Percentiles rank a stretch among this genome's conserved stretches.
These are phyloP conservation scores for Drosophila pandora DNA, from an alignment of 1,140 invertebrate species.

Conservation along the genomic window DNA sequence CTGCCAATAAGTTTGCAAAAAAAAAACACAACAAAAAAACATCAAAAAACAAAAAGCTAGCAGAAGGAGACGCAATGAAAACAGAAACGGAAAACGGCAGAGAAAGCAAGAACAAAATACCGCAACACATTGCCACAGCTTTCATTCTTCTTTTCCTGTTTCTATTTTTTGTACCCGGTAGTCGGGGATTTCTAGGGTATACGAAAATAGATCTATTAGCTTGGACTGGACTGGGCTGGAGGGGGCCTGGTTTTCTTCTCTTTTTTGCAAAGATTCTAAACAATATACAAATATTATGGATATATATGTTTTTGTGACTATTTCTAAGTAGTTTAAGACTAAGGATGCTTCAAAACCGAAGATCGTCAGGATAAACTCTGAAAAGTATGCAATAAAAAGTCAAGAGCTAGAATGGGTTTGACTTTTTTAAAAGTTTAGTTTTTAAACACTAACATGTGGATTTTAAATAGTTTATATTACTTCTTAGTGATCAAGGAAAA, in stretches of 20 bases:
- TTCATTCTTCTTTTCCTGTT: constrained; percentile 45
- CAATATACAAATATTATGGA: too few species aligned
- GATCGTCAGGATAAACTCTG: background rate
- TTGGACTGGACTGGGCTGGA: background rate
- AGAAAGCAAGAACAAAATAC: constrained; percentile 69
- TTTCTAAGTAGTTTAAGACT: background rate
- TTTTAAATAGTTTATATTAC: too few species aligned
- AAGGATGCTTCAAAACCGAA: too few species aligned
- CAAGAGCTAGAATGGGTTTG: too few species aligned
- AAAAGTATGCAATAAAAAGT: constrained; percentile 23
- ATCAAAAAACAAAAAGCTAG: constrained; percentile 34
- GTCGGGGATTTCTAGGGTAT: constrained; percentile 1
- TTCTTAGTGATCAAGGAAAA: too few species aligned
- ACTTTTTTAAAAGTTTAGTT: too few species aligned
- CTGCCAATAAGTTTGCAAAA: constrained; percentile 78
- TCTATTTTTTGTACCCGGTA: constrained; percentile 9
- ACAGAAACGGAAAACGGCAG: constrained; percentile 47
- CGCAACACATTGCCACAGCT: constrained; percentile 75
- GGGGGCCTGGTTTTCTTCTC: too few species aligned
- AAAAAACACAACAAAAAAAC: constrained; percentile 29
- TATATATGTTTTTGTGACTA: too few species aligned
- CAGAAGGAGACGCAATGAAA: constrained; percentile 44
- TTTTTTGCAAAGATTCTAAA: too few species aligned
- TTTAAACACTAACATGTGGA: too few species aligned
- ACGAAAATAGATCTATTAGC: background rate